A percentile compares a stretch with the other conserved stretches of the same genome.
Evolutionary conservation across 2,797 vertebrate genomes (phyloP).

Genomic region (Hylomyscus alleni): DNA sequence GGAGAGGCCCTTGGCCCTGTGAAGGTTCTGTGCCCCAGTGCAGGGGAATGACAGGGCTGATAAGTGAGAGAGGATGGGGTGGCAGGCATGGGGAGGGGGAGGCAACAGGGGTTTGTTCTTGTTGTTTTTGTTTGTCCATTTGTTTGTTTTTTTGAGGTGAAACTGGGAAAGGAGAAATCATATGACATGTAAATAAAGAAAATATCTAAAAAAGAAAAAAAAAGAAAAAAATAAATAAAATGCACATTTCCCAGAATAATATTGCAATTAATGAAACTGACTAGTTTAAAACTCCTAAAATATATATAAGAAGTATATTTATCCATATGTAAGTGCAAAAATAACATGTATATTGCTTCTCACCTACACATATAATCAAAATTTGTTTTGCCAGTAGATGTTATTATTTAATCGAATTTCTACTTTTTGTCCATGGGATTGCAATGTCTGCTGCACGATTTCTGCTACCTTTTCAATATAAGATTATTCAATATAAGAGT

Average conservation of each 20-base stretch:
- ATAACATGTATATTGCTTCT: background rate
- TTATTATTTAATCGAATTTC: background rate
- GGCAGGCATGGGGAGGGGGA: too few species aligned
- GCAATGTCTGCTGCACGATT: background rate
- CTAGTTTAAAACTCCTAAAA: background rate
- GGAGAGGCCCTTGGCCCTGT: too few species aligned
- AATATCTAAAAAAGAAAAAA: too few species aligned
- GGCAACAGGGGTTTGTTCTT: too few species aligned
- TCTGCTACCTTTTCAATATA: conserved; percentile 31
- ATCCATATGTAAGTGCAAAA: background rate
- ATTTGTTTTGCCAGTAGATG: conserved; percentile 41
- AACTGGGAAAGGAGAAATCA: too few species aligned
- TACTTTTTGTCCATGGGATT: conserved; percentile 32
- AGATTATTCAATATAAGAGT: conserved; percentile 42
- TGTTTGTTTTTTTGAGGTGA: too few species aligned
- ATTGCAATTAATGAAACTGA: background rate
- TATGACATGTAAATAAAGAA: too few species aligned
- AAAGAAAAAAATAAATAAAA: too few species aligned
- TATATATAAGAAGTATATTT: background rate
- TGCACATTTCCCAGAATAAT: background rate
- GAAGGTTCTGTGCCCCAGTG: too few species aligned
- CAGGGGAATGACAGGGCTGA: too few species aligned
- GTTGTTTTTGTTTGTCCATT: too few species aligned
- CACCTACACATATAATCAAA: background rate
- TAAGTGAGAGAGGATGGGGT: too few species aligned